Percentiles rank a stretch among this genome's conserved stretches.
Conservation (phyloP, 2,797 vertebrate genomes). For the Jordanella pulchra region DNA sequence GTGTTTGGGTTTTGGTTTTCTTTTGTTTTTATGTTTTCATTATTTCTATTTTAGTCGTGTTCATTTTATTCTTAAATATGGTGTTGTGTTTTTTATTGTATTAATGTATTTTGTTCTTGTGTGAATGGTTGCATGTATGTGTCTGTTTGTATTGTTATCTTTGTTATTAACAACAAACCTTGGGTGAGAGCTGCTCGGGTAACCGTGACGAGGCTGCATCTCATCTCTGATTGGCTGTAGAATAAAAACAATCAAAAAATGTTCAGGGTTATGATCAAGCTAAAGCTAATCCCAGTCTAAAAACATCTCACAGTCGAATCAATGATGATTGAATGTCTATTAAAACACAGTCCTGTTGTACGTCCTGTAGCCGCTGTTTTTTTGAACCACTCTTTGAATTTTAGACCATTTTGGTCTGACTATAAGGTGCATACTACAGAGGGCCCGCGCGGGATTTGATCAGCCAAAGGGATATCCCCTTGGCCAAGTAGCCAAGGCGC, state of each 20-base stretch:
- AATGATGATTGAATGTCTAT: no score
- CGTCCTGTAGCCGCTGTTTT: not conserved
- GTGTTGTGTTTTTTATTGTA: no score
- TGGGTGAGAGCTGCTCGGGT: slow-evolving; percentile 34
- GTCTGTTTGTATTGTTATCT: not conserved
- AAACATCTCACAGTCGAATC: no score
- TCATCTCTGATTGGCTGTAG: slow-evolving; percentile 78
- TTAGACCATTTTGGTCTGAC: not conserved
- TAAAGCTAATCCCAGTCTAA: not conserved
- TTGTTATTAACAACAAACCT: slow-evolving; percentile 56
- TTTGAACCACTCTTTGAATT: not conserved
- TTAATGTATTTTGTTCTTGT: no score
- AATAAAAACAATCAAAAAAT: slow-evolving; percentile 20
- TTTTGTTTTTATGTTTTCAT: no score
- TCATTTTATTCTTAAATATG: no score
- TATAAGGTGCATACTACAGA: no score
- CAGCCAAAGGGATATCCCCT: no score
- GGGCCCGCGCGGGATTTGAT: no score
- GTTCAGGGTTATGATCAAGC: not conserved
- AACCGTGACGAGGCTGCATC: slow-evolving; percentile 72
- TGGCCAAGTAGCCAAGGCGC: no score
- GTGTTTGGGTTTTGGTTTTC: no score
- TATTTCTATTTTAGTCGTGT: no score
- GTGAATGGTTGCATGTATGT: not conserved
- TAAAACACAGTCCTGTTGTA: not conserved